These are phyloP conservation scores for Patiria miniata DNA, from an alignment of 35 echinoderm and acorn worm genomes.

Conservation along the genomic window DNA sequence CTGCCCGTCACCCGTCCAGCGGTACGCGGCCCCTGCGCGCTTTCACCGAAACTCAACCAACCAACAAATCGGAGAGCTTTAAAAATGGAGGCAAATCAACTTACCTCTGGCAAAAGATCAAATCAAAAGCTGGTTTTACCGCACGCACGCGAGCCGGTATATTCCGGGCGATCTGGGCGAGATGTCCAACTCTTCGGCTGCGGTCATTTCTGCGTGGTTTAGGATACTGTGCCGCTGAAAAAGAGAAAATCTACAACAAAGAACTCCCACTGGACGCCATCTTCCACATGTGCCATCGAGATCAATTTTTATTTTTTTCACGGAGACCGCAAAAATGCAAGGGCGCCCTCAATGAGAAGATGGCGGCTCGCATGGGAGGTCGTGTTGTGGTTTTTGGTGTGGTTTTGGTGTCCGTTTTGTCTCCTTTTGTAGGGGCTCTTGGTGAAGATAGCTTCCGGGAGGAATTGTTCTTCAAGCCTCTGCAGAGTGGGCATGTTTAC, in stretches of 20 bases:
- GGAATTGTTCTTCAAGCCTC: constrained; percentile 72
- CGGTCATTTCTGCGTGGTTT: not conserved
- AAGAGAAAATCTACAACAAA: constrained; percentile 47
- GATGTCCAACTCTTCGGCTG: not conserved
- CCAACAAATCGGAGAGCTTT: not conserved
- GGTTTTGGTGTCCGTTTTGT: constrained; percentile 14
- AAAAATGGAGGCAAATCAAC: constrained; percentile 15
- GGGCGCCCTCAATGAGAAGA: constrained; percentile 22
- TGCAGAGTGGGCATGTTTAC: constrained; percentile 74
- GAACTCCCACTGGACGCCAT: constrained; percentile 31
- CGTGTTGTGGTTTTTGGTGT: not conserved
- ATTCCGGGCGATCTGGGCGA: not conserved
- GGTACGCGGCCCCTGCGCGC: not conserved
- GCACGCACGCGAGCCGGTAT: not conserved
- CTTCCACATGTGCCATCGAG: constrained; percentile 49
- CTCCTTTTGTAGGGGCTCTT: not conserved
- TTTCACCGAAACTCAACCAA: too few species aligned
- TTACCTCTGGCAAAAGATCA: constrained; percentile 17
- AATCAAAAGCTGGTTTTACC: constrained; percentile 7
- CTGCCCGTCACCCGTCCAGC: not conserved
- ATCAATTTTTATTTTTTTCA: not conserved
- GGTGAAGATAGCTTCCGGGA: constrained; percentile 70
- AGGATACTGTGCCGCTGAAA: constrained; percentile 8
- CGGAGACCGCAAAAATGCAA: not conserved
- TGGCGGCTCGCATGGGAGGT: constrained; percentile 13